Conservation (phyloP, 2,888 invertebrate genomes). For the Xylophagus ater region DNA sequence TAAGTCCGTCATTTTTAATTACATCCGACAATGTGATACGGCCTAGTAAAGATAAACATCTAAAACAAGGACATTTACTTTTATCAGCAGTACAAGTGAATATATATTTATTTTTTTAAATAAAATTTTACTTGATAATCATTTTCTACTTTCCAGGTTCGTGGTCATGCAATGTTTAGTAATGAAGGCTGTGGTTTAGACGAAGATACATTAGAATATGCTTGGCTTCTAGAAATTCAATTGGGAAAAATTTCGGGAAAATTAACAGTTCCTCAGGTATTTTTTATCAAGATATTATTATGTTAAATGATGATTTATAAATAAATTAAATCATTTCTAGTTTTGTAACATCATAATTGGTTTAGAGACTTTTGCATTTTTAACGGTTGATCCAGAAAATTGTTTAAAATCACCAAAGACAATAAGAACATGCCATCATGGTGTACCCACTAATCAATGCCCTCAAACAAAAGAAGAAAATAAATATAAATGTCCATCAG, state of each 20-base stretch:
- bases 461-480: slow-evolving; percentile 55
- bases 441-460: slow-evolving; percentile 57
- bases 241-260: slow-evolving; percentile 88
- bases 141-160: slow-evolving; percentile 45
- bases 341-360: slow-evolving; percentile 78
- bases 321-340: slow-evolving; percentile 29
- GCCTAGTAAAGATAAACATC: slow-evolving; percentile 54
- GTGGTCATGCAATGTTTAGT: slow-evolving; percentile 96
- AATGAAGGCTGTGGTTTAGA: slow-evolving; percentile 80
- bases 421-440: slow-evolving; percentile 68
- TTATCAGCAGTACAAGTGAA: slow-evolving; percentile 70
- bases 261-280: slow-evolving; percentile 69
- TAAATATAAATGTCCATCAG: slow-evolving; percentile 66
- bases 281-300: neutral
- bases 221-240: slow-evolving; percentile 92
- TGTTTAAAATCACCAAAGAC: slow-evolving; percentile 72
- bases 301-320: slow-evolving; percentile 3
- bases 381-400: slow-evolving; percentile 83
- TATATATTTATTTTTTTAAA: neutral
- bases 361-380: slow-evolving; percentile 75
- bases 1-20: slow-evolving; percentile 79
- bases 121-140: neutral
- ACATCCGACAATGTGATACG: slow-evolving; percentile 63
- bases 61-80: slow-evolving; percentile 76
- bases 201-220: slow-evolving; percentile 93